A percentile compares a stretch with the other conserved stretches of the same genome.
Evolutionary conservation across 2,113 vertebrate species (phyloP).

Genomic region (Ramphastos sulfuratus): DNA sequence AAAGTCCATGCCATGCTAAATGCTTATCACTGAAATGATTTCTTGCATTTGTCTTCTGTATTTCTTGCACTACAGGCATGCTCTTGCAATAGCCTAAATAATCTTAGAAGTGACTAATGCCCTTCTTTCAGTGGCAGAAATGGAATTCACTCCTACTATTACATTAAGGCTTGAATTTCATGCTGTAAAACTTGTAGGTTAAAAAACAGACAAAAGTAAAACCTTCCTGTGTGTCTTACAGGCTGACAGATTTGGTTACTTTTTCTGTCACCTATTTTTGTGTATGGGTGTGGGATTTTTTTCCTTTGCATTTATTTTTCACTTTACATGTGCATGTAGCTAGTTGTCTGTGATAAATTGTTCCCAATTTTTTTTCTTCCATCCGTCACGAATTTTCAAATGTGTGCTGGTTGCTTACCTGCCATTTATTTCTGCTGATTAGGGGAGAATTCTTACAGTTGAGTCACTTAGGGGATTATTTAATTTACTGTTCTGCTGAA

Average conservation of each 20-base stretch:
- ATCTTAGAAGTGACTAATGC: not conserved
- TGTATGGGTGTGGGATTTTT: rapidly evolving
- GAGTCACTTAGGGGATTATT: not conserved
- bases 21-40: not conserved
- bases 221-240: not conserved
- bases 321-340: not conserved
- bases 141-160: not conserved
- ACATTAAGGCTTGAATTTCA: not conserved
- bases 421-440: not conserved
- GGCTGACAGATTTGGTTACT: not conserved
- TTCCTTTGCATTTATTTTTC: not conserved
- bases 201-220: not conserved
- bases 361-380: rapidly evolving
- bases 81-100: not conserved
- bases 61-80: not conserved
- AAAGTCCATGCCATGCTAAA: not conserved
- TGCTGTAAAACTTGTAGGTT: not conserved
- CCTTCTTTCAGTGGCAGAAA: not conserved
- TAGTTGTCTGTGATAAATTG: not conserved
- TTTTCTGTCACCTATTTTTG: not conserved
- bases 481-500: not conserved
- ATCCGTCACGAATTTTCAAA: not conserved
- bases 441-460: not conserved
- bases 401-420: not conserved
- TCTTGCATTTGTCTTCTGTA: not conserved